Base-by-base conservation (phyloP, 1,140 invertebrate genomes). In the Teleogryllus occipitalis region DNA sequence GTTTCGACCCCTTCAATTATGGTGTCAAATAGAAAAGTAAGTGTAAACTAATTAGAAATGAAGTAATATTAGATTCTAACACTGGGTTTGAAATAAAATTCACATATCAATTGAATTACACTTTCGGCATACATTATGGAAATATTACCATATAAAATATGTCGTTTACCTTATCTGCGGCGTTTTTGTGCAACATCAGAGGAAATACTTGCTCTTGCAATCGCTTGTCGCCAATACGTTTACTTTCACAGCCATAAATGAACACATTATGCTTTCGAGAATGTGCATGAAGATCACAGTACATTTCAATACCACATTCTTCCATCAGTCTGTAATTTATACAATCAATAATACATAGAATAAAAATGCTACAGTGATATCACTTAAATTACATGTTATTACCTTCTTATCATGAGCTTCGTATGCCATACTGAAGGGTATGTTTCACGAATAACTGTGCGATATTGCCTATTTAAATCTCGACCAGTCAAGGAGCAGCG, bases 271-370 rank as follows among this genome's bases (percentile, higher is more conserved):
- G 95, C 85, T 94, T 94, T 79, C 96, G 88, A 8, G 96, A 98
- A 88, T 98, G 97, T 72, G 96, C 96, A 86, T 99, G 97, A 82
- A 98, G 90, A 89, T 99, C 97, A 86, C 97, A 97, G 85, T 96
- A 98, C 88, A 98, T 93, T 80, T 95, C 92, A 39, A 97, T 95
- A 76, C 95, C 95, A 85, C 95, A 95, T 87, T 98, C 96, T 85
- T 97, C 95, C 85, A 96, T 91, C 83, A 96, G 88, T 87, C 94
- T 93, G 78, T 75, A 74, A 49, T n/a, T 46, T 27, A 18, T 47
- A 54, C 8, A 15, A 54, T 15, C 8, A 8, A 54, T 8, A 54
- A 54, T 15, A 8, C 15, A 15, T 15, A 54, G 8, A 8, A 54
- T 54, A 15, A 54, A 54, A 8, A 8, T 54, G 15, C 15, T 54